These are phyloP conservation scores for Tortricodes alternella DNA, from an alignment of 2,888 invertebrate genomes.

Conservation along the genomic window DNA sequence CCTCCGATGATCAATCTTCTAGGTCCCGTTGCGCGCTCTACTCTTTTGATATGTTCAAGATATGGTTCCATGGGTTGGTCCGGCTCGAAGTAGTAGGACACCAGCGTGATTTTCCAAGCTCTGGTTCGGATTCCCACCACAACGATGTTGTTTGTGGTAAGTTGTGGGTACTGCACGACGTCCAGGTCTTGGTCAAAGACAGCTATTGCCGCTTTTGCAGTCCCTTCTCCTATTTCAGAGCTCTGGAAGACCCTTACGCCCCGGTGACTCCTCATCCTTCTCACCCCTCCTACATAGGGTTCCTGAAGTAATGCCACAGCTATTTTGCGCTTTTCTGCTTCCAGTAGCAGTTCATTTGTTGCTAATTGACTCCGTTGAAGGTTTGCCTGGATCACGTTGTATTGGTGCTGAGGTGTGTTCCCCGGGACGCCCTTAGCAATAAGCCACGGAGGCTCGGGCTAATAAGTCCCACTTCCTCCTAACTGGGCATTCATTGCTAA, in stretches of 20 bases:
- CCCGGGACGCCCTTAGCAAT: constrained; percentile 26
- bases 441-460: not conserved
- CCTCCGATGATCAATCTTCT: constrained; percentile 20
- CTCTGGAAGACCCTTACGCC: not conserved
- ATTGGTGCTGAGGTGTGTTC: not conserved
- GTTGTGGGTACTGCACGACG: not conserved
- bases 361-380: constrained; percentile 29
- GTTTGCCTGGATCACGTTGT: constrained; percentile 23
- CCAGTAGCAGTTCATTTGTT: constrained; percentile 22
- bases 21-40: not conserved
- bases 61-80: constrained; percentile 17
- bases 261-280: not conserved
- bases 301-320: constrained; percentile 25
- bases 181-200: not conserved
- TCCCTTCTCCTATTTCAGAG: not conserved
- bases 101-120: not conserved
- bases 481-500: not conserved
- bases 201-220: constrained; percentile 1
- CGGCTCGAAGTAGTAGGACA: constrained; percentile 13
- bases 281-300: constrained; percentile 20
- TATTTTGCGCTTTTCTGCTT: not conserved
- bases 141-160: not conserved
- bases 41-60: constrained; percentile 14
- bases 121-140: not conserved
- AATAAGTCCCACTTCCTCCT: not conserved